Base-by-base conservation (phyloP, 2,888 invertebrate species). In the Folsomia manolachei region DNA sequence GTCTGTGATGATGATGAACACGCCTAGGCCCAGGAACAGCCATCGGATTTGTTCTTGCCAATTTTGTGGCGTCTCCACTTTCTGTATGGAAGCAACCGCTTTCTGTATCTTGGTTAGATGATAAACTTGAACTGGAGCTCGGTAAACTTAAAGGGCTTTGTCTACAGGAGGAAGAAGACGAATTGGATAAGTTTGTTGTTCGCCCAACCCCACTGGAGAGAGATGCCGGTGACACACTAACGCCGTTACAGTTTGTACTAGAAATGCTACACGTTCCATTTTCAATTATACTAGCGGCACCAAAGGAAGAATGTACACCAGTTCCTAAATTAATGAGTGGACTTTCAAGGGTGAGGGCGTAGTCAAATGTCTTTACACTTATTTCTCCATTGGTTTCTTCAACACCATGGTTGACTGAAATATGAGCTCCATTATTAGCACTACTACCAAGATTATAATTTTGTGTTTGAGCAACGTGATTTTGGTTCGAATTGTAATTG, bases 11-110 rank as follows among this genome's bases (percentile, higher is more conserved):
- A n/a, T n/a, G n/a, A n/a, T n/a, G n/a, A n/a, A n/a, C n/a, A 70
- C 85, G 83, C 26, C 83, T 83, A 70, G 86, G 85, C 66, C 85
- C 84, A 63, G 89, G 90, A 77, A 90, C 89, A 19, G 89, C 87
- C 51, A 89, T 88, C 2, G 89, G 89, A 81, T 89, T 89, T 73
- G 89, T 89, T 78, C 87, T 82, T 73, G 82, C 84, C 7, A 56
- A 4, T 7, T 18, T 19, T 18, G 9, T 9, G 4, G 18, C 19
- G 4, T 14, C 7, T 7, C 11, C 19, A 39, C 64, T 27, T n/a
- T n/a, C n/a, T 25, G 26, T 19, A 52, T 66, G 65, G 21, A 39
- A 66, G 27, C 64, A 25, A 23, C 26, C 63, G 25, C 24, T 63
- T 62, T 25, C 62, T 24, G 39, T 39, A 18, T 51, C 51, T 18